Base-by-base conservation (phyloP, 2,797 vertebrate genomes). In the Notolepis coatsorum region DNA sequence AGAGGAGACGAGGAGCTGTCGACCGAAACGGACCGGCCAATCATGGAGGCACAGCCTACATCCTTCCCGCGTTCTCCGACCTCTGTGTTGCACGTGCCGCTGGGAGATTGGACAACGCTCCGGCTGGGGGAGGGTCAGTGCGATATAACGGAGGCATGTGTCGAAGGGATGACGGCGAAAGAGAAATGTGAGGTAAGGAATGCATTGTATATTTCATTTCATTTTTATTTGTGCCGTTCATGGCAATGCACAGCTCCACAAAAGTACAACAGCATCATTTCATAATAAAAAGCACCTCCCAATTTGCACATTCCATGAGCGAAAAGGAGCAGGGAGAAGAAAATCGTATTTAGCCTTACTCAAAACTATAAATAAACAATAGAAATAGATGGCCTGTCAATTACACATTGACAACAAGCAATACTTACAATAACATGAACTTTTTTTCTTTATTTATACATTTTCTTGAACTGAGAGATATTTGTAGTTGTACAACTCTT, bases 151-250 rank as follows among this genome's bases (percentile, higher is more conserved):
- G 94, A 94, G 69, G 86, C 91, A 0, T 96, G 95, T 63, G 61
- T 97, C 71, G 95, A 96, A 56, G 84, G 89, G 13, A 97, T 97
- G 95, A 87, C 79, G 68, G 84, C 87, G 0, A 94, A 93, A 39
- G 94, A 96, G 39, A 84, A 73, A 38, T 94, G 92, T 45, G 92
- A 94, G 86, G 89, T 96, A 80, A 81, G 79, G 30, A 20, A 4
- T 31, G 7, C 3, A 3, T 46, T 1, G 7, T 53, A 24, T 25
- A 7, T 38, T 54, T 59, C 55, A 80, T 61, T 38, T 76, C 20
- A 73, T 55, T 12, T 6, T 76, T 46, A 54, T 25, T n/a, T n/a
- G n/a, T n/a, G n/a, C n/a, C n/a, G n/a, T n/a, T 31, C 12, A 4
- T n/a, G n/a, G 15, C 5, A n/a, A 38, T 13, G 35, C 12, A 15